phyloP scores from a whole-genome alignment of 2,888 invertebrate genomes.

The Bibio marci region DNA sequence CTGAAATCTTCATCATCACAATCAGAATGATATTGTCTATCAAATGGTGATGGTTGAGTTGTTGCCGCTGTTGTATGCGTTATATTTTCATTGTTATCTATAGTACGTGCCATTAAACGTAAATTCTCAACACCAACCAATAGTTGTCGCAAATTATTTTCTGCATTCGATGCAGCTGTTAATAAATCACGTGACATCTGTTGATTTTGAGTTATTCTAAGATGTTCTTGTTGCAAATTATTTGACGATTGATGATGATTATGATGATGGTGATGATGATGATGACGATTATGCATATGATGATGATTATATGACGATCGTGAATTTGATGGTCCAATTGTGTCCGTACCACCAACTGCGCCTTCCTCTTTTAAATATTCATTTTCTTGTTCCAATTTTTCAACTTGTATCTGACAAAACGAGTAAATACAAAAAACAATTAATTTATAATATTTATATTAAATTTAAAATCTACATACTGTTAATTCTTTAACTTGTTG shows the following conservation, averaged over 20 bases:
- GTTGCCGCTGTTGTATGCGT: no score
- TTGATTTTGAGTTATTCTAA: slow-evolving; percentile 23
- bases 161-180: slow-evolving; percentile 44
- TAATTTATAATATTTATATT: neutral
- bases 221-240: slow-evolving; percentile 21
- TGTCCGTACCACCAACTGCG: slow-evolving; percentile 28
- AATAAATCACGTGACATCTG: slow-evolving; percentile 40
- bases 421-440: slow-evolving; percentile 1
- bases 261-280: no score
- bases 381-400: slow-evolving; percentile 34
- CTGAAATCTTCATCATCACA: slow-evolving; percentile 20
- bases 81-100: slow-evolving; percentile 30
- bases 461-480: slow-evolving; percentile 31
- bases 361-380: slow-evolving; percentile 31
- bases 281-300: no score
- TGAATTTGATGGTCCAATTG: neutral
- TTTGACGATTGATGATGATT: no score
- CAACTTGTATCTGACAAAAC: slow-evolving; percentile 31
- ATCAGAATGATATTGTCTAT: slow-evolving; percentile 9
- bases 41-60: no score
- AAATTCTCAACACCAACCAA: slow-evolving; percentile 48
- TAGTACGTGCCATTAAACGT: slow-evolving; percentile 41
- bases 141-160: slow-evolving; percentile 46
- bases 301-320: no score
- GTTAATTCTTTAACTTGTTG: slow-evolving; percentile 52